Conservation (phyloP, 1,140 invertebrate species). For the Oscheius sp. region DNA sequence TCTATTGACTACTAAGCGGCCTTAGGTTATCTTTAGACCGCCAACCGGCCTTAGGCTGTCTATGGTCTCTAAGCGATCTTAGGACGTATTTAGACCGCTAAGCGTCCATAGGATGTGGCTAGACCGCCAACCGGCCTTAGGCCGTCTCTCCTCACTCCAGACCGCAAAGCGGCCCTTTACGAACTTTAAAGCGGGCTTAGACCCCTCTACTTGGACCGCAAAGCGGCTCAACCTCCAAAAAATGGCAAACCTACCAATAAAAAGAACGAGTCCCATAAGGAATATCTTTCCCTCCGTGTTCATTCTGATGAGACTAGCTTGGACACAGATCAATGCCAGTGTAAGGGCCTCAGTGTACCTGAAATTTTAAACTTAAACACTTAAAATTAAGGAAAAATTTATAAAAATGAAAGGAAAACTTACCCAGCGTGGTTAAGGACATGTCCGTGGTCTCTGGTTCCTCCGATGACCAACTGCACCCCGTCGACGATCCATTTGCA, state of each 20-base stretch:
- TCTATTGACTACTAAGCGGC: no score
- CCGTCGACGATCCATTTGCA: conserved; percentile 64
- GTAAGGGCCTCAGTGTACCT: conserved; percentile 67
- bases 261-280: conserved; percentile 66
- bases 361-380: not conserved
- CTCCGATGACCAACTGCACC: conserved; percentile 64
- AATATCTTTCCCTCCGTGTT: conserved; percentile 66
- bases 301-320: conserved; percentile 66
- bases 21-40: no score
- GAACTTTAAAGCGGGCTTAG: no score
- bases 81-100: no score
- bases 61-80: no score
- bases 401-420: not conserved
- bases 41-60: no score
- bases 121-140: no score
- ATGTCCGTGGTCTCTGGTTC: conserved; percentile 61
- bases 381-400: not conserved
- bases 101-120: no score
- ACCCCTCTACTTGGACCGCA: no score
- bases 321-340: conserved; percentile 66
- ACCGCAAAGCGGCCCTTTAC: no score
- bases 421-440: conserved; percentile 64
- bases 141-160: no score
- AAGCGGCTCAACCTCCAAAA: no score
- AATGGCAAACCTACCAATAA: conserved; percentile 62